phyloP scores from a whole-genome alignment of 2,888 invertebrate species.

The Eupithecia subfuscata region DNA sequence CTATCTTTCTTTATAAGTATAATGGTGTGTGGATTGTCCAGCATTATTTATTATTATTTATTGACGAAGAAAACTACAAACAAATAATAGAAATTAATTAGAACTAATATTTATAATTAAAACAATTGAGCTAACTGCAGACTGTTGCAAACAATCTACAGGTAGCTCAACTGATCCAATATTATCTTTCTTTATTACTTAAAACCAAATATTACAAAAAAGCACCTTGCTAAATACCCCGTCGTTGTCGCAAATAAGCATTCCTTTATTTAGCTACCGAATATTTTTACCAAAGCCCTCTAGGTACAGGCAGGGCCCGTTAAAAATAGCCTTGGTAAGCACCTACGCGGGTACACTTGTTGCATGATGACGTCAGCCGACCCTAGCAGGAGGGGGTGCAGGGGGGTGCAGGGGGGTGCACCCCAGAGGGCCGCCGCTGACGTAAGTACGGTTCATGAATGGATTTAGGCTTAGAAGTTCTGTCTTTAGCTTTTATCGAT shows the following conservation, averaged over 20 bases:
- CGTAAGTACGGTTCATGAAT: slow-evolving; percentile 79
- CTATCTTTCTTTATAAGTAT: too few relatives aligned
- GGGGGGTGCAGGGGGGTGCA: slow-evolving; percentile 61
- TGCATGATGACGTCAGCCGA: slow-evolving; percentile 80
- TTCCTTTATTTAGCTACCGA: not conserved
- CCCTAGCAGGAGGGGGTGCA: slow-evolving; percentile 54
- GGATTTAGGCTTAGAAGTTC: slow-evolving; percentile 66
- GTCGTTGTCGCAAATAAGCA: not conserved
- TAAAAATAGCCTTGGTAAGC: slow-evolving; percentile 71
- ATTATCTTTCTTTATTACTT: too few relatives aligned
- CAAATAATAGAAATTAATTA: too few relatives aligned
- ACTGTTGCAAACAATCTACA: too few relatives aligned
- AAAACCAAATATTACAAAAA: too few relatives aligned
- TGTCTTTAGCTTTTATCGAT: slow-evolving; percentile 44
- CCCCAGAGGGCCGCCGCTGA: slow-evolving; percentile 69
- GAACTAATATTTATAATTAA: too few relatives aligned
- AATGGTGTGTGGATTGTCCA: too few relatives aligned
- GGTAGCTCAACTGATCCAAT: too few relatives aligned
- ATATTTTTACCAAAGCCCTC: not conserved
- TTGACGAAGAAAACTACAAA: too few relatives aligned
- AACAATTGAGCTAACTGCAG: too few relatives aligned
- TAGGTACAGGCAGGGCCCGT: slow-evolving; percentile 32
- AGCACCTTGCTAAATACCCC: not conserved
- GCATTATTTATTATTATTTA: too few relatives aligned
- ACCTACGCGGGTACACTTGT: slow-evolving; percentile 68